Conservation (phyloP, 1,140 invertebrate genomes). For the Phymastichus coffea region DNA sequence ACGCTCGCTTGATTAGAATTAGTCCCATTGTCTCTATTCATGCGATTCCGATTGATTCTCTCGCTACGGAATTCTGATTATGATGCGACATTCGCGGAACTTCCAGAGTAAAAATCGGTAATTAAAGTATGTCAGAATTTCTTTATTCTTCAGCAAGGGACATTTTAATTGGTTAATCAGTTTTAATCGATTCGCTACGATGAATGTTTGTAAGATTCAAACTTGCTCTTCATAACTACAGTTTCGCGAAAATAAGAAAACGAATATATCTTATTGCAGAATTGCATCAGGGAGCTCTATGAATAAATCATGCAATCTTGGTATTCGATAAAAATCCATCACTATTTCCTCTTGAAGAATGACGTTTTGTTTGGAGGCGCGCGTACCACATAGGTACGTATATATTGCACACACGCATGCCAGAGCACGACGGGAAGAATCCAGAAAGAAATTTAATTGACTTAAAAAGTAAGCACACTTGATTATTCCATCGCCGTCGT, state of each 20-base stretch:
- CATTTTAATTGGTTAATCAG: not conserved
- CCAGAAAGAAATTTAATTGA: not conserved
- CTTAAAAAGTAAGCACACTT: not conserved
- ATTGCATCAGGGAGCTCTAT: no score
- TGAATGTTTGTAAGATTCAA: no score
- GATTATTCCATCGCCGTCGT: not conserved
- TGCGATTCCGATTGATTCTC: not conserved
- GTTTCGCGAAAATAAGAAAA: no score
- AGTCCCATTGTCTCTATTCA: conserved; percentile 26
- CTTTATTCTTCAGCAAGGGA: conserved; percentile 5
- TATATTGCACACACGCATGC: not conserved
- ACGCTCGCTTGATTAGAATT: conserved; percentile 18
- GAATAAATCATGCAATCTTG: no score
- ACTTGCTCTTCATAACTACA: no score
- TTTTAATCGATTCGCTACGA: not conserved
- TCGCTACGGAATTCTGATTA: not conserved
- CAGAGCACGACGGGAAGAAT: not conserved
- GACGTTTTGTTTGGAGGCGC: no score
- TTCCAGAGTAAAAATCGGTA: not conserved
- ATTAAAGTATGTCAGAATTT: no score
- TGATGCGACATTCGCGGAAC: conserved; percentile 3
- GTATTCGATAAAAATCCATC: no score
- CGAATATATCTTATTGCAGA: no score
- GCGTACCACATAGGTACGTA: no score
- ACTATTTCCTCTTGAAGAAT: no score